Evolutionary conservation across 1,140 invertebrate species (phyloP).

Genomic region (Drosophila insularis): DNA sequence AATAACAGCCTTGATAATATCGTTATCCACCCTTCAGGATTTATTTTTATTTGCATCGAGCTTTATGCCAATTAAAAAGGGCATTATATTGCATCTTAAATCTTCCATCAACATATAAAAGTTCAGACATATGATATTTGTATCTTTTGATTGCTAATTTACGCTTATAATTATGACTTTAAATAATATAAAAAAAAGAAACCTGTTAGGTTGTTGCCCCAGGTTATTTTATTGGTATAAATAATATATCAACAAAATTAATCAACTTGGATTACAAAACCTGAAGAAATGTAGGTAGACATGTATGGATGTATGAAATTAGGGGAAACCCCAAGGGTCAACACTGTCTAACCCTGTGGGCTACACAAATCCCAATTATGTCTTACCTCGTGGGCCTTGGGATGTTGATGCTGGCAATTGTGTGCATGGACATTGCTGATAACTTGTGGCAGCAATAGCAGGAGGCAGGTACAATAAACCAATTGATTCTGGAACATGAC

Average conservation of each 20-base stretch:
- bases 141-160: background rate
- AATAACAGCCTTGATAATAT: too few species aligned
- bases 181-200: background rate
- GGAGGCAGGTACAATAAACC: conserved; percentile 1
- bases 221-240: background rate
- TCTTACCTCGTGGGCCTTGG: conserved; percentile 78
- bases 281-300: background rate
- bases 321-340: background rate
- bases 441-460: conserved; percentile 39
- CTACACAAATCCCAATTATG: background rate
- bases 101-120: too few species aligned
- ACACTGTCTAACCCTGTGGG: background rate
- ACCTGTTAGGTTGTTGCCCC: background rate
- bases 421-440: conserved; percentile 45
- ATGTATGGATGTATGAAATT: too few species aligned
- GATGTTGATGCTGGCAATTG: conserved; percentile 79
- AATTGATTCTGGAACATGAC: background rate
- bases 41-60: too few species aligned
- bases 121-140: background rate
- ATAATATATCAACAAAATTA: background rate
- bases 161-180: background rate
- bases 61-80: too few species aligned
- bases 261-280: background rate
- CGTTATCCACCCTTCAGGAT: too few species aligned
- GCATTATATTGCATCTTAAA: too few species aligned